These are phyloP conservation scores for Scaptodrosophila lebanonensis DNA, from an alignment of 1,140 invertebrate genomes.

Conservation along the genomic window DNA sequence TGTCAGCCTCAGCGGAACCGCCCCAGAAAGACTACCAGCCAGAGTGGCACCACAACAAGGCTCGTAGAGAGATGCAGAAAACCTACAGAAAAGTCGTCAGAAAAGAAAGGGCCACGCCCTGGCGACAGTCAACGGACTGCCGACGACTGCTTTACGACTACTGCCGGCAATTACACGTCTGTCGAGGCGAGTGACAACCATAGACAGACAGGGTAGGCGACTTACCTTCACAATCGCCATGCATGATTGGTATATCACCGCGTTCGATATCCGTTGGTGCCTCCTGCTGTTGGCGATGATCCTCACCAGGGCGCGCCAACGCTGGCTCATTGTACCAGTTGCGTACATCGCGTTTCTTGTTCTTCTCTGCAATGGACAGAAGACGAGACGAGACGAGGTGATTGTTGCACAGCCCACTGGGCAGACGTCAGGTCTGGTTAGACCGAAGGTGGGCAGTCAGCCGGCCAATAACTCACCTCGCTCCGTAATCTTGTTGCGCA, in stretches of 20 bases:
- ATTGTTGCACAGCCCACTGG: slow-evolving; percentile 26
- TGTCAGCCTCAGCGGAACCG: slow-evolving; percentile 33
- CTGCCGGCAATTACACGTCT: not conserved
- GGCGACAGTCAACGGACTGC: not conserved
- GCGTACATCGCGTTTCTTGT: slow-evolving; percentile 77
- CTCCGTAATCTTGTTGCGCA: slow-evolving; percentile 71
- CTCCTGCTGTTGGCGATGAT: slow-evolving; percentile 60
- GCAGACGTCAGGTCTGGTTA: not conserved
- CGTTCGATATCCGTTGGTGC: slow-evolving; percentile 77
- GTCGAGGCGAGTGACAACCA: slow-evolving; percentile 21
- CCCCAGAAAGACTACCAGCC: slow-evolving; percentile 14
- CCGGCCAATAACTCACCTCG: slow-evolving; percentile 55
- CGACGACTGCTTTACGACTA: slow-evolving; percentile 53
- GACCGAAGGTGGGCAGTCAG: not conserved
- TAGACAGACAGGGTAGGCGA: slow-evolving; percentile 11
- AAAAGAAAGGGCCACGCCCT: slow-evolving; percentile 24
- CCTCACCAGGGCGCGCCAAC: slow-evolving; percentile 41
- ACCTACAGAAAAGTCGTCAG: slow-evolving; percentile 27
- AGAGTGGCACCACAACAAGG: slow-evolving; percentile 17
- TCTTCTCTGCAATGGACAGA: slow-evolving; percentile 60
- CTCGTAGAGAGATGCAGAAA: slow-evolving; percentile 14
- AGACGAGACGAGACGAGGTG: slow-evolving; percentile 8
- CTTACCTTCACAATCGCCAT: slow-evolving; percentile 83
- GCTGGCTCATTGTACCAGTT: slow-evolving; percentile 68
- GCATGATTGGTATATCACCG: slow-evolving; percentile 86